These are phyloP conservation scores for Tetragnatha versicolor DNA, from an alignment of 1,140 invertebrate species.

Conservation along the genomic window DNA sequence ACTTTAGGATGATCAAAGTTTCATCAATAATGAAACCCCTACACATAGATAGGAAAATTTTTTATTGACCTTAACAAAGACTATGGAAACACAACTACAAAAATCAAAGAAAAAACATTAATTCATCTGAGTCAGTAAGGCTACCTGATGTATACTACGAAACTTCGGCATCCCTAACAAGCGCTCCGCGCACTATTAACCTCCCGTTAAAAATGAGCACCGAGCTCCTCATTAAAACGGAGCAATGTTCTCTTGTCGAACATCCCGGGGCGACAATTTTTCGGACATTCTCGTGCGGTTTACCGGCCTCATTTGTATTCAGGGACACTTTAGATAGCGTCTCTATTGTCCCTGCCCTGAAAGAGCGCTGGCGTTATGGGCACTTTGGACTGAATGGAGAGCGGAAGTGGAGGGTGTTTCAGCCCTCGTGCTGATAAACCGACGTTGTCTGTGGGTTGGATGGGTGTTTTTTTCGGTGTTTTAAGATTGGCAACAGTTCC, in stretches of 20 bases:
- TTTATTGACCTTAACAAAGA: too few species aligned
- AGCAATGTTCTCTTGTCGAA: conserved; percentile 9
- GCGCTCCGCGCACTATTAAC: too few species aligned
- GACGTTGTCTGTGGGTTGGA: background rate
- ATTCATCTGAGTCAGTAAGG: too few species aligned
- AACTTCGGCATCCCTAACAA: too few species aligned
- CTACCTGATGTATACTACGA: too few species aligned
- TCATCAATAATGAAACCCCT: too few species aligned
- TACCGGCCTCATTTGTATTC: conserved; percentile 37
- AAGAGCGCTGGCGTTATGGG: conserved; percentile 37
- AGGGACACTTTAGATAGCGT: conserved; percentile 34
- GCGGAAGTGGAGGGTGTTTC: conserved; percentile 14
- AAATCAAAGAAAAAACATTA: too few species aligned
- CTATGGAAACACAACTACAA: too few species aligned
- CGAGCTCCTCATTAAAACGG: conserved; percentile 8
- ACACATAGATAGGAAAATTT: too few species aligned
- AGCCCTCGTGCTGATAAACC: conserved; percentile 18
- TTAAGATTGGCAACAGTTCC: too few species aligned
- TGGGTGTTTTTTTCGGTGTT: background rate
- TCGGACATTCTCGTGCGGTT: background rate
- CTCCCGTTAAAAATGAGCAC: too few species aligned
- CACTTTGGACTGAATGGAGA: conserved; percentile 28
- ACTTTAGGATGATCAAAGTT: too few species aligned
- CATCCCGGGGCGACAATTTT: conserved; percentile 7
- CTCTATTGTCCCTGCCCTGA: conserved; percentile 22